phyloP scores from a whole-genome alignment of 2,888 invertebrate genomes.

The Agrochola macilenta region DNA sequence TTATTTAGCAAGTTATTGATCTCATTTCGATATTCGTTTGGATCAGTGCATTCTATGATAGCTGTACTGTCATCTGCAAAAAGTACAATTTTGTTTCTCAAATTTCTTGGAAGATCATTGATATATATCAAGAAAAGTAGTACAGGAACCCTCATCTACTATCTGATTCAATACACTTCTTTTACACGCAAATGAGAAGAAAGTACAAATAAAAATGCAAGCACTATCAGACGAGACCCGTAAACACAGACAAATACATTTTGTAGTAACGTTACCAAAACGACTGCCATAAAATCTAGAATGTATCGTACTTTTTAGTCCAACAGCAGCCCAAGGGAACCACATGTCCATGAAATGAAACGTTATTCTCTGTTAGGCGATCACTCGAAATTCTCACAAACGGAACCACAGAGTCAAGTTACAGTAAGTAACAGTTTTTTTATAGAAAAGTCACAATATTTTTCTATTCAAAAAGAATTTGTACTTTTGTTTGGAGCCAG shows the following conservation, averaged over 20 bases:
- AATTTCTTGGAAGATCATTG: too few species aligned
- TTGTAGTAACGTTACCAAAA: conserved; percentile 36
- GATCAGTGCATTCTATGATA: too few species aligned
- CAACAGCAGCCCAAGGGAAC: conserved; percentile 48
- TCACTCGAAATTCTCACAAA: conserved; percentile 47
- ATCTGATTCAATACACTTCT: background rate
- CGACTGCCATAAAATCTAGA: conserved; percentile 47
- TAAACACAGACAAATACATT: conserved; percentile 26
- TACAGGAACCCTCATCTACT: background rate
- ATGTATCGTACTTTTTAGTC: conserved; percentile 56
- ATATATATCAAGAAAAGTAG: too few species aligned
- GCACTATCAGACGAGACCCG: conserved; percentile 1
- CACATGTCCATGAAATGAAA: conserved; percentile 59
- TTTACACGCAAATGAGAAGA: conserved; percentile 5
- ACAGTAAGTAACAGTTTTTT: background rate
- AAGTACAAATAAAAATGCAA: conserved; percentile 16
- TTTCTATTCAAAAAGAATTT: conserved; percentile 37
- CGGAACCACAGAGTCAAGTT: conserved; percentile 22
- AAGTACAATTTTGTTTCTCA: too few species aligned
- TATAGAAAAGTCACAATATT: conserved; percentile 1
- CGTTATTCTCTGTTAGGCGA: conserved; percentile 55
- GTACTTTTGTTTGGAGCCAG: background rate
- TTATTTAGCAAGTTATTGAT: too few species aligned
- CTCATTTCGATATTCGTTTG: too few species aligned
- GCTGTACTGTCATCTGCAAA: too few species aligned